Base-by-base conservation (phyloP, 1,140 invertebrate genomes). In the Leptopilina clavipes region DNA sequence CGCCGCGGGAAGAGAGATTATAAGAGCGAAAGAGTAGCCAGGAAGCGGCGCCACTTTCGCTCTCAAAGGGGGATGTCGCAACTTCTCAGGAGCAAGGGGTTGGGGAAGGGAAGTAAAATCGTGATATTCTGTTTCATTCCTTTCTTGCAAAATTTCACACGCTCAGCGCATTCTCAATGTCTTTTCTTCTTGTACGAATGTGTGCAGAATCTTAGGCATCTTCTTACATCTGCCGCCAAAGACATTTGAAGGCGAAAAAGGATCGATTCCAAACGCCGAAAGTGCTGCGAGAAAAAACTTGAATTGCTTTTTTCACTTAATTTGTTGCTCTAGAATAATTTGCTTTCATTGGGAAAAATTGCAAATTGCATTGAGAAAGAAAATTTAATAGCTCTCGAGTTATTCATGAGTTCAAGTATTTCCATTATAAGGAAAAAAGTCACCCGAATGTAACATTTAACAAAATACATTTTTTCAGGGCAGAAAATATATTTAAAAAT, bases 61-160 rank as follows among this genome's bases (percentile, higher is more conserved):
- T 3, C 45, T 79, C 80, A 79, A 76, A 77, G 74, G 43, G 65
- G 72, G n/a, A 9, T 40, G 9, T 40, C 7, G 7, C 2, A 40
- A 40, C 25, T 31, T 48, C n/a, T 48, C 72, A 71, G 59, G 54
- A 72, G 19, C 18, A 37, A 40, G 31, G 45, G 56, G 76, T 70
- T 74, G 76, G 73, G 74, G 71, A 74, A 75, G 80, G 59, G 37
- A 40, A 40, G 70, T 73, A 22, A 73, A 74, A 59, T 76, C 37
- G 56, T 18, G n/a, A n/a, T n/a, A 65, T 59, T 43, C 12, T 18
- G 52, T 44, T 45, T 79, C 45, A 70, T 59, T 77, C 79, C 78
- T 82, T 76, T 73, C 72, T 76, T 81, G 73, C 37, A 74, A 83
- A 81, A 83, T 82, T 84, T 84, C 83, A 81, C 81, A 84, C 81